Evolutionary conservation across 2,797 vertebrate genomes (phyloP).

Genomic region (Enteromius paludinosus): DNA sequence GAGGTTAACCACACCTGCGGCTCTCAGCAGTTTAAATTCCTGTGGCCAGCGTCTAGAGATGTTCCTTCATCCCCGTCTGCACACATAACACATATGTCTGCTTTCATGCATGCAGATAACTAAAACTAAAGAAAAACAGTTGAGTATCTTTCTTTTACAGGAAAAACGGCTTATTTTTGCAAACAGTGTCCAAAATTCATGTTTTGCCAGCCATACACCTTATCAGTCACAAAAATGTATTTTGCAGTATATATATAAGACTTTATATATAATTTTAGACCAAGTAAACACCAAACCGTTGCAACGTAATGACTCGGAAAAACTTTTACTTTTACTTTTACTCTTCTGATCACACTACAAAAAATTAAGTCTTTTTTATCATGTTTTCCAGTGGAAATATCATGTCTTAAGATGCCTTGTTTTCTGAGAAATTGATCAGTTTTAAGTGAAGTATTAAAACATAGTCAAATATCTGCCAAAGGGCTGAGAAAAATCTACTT

Average conservation of each 20-base stretch:
- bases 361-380: not conserved
- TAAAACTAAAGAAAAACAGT: slow-evolving; percentile 5
- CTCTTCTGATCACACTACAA: not conserved
- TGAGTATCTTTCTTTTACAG: not conserved
- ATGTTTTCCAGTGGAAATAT: not conserved
- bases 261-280: not conserved
- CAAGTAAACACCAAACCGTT: not conserved
- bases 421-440: not conserved
- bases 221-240: not conserved
- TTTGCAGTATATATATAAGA: no score
- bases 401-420: not conserved
- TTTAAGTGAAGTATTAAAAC: not conserved
- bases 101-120: slow-evolving; percentile 16
- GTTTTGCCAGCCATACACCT: slow-evolving; percentile 5
- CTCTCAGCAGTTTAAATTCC: slow-evolving; percentile 44
- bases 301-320: not conserved
- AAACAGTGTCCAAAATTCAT: not conserved
- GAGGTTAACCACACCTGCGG: slow-evolving; percentile 77
- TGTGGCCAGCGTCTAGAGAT: slow-evolving; percentile 16
- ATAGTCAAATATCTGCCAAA: not conserved
- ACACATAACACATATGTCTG: slow-evolving; percentile 39
- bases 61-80: slow-evolving; percentile 56
- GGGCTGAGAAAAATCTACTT: not conserved
- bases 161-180: not conserved
- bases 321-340: no score